These are phyloP conservation scores for Apis mellifera DNA, from an alignment of 1,140 invertebrate genomes.

Conservation along the genomic window Amel_HAv3.1 CM009932.2:7966501-7967000, in stretches of 20 bases:
- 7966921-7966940: neutral
- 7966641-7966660: neutral
- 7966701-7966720: slow-evolving; percentile 39
- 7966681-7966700: slow-evolving; percentile 24
- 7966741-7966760: slow-evolving; percentile 11
- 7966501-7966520: too few relatives aligned
- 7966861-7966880: slow-evolving; percentile 39
- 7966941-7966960: neutral
- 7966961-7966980: slow-evolving; percentile 14
- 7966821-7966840: slow-evolving; percentile 45
- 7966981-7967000: slow-evolving; percentile 78
- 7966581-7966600: too few relatives aligned
- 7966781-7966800: slow-evolving; percentile 55
- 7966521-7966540: neutral
- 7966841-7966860: slow-evolving; percentile 24
- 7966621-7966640: slow-evolving; percentile 12
- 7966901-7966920: slow-evolving; percentile 23
- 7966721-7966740: neutral
- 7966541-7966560: neutral
- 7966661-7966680: slow-evolving; percentile 32
- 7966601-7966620: neutral
- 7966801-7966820: slow-evolving; percentile 16
- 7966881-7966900: neutral
- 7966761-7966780: slow-evolving; percentile 35
- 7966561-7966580: neutral